Evolutionary conservation across 1,140 invertebrate species (phyloP), one percentile per base, ranked within the genome.

Genomic region (Hermetia illucens): DNA sequence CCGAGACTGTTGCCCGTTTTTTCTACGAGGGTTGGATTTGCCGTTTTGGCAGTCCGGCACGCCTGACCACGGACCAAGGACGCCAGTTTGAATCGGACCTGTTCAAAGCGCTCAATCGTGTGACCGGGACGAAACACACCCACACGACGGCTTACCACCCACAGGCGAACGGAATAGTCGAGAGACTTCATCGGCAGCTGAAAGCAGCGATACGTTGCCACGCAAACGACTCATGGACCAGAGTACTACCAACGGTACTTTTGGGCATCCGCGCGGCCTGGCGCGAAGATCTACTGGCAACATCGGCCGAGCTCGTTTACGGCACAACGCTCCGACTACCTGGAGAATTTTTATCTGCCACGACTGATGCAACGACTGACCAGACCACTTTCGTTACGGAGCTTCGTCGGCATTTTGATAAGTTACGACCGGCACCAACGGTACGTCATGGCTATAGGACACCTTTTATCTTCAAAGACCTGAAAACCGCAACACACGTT

Each of bases 121-220:
- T 52, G 1, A 12, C 49, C 2, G 55, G 57, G 4, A 40, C 31
- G 2, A 20, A 30, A 9, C 43, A 42, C 12, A 30, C 44, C 13
- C 25, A 42, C 0, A 59, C 50, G 0, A 47, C 52, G 2, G 33
- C 58, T 1, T 61, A 59, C 34, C 54, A 61, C 20, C 51, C 54
- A 0, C 46, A 54, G 35, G 40, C 42, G 1, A 61, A 60, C 33
- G 53, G 54, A 17, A 44, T 42, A 31, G 41, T 55, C 0, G 54
- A 62, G 39, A 27, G 47, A 8, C 48, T 40, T 8, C 62, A 68
- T 44, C 25, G 54, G 6, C 38, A 45, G 19, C 36, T 67, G 13
- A 64, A 65, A 34, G 32, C 48, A 9, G 38, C 58, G 9, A 20
- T 63, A 21, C 47, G 13, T 12, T 45, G 36, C 15, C 42, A 44